phyloP scores from a whole-genome alignment of 2,888 invertebrate species.

The Boloria euphrosyne region DNA sequence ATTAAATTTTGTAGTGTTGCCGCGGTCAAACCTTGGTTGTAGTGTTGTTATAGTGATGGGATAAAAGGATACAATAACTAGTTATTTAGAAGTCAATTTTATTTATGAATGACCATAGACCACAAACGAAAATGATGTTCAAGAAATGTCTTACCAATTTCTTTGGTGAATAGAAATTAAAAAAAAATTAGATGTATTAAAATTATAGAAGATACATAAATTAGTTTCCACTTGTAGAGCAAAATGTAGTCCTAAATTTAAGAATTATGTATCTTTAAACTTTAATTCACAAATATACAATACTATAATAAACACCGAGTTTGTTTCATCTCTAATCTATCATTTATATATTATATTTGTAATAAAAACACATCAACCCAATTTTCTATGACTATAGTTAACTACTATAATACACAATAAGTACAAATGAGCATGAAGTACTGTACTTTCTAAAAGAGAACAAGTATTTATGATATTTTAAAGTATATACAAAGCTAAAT shows the following conservation, averaged over 20 bases:
- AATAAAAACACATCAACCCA: not conserved
- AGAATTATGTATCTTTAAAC: slow-evolving; percentile 67
- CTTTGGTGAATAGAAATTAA: slow-evolving; percentile 23
- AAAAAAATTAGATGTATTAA: slow-evolving; percentile 45
- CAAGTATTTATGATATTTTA: too few relatives aligned
- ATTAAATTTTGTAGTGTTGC: slow-evolving; percentile 31
- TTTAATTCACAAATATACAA: slow-evolving; percentile 68
- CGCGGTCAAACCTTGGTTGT: slow-evolving; percentile 36
- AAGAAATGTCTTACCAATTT: slow-evolving; percentile 20
- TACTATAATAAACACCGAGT: slow-evolving; percentile 40
- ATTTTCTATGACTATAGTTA: too few relatives aligned
- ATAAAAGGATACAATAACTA: slow-evolving; percentile 31
- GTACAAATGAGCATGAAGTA: too few relatives aligned
- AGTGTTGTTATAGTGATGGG: slow-evolving; percentile 22
- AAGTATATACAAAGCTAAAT: not conserved
- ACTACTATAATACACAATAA: too few relatives aligned
- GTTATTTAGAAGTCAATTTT: slow-evolving; percentile 39
- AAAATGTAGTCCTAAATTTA: slow-evolving; percentile 66
- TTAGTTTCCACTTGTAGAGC: slow-evolving; percentile 67
- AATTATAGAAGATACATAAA: slow-evolving; percentile 46
- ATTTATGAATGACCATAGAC: slow-evolving; percentile 36
- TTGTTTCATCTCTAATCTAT: slow-evolving; percentile 21
- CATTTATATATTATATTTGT: not conserved
- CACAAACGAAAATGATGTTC: slow-evolving; percentile 24
- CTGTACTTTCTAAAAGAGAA: too few relatives aligned